A percentile compares a stretch with the other conserved stretches of the same genome.
Conservation (phyloP, 2,888 invertebrate genomes). For the Tipula lateralis region DNA sequence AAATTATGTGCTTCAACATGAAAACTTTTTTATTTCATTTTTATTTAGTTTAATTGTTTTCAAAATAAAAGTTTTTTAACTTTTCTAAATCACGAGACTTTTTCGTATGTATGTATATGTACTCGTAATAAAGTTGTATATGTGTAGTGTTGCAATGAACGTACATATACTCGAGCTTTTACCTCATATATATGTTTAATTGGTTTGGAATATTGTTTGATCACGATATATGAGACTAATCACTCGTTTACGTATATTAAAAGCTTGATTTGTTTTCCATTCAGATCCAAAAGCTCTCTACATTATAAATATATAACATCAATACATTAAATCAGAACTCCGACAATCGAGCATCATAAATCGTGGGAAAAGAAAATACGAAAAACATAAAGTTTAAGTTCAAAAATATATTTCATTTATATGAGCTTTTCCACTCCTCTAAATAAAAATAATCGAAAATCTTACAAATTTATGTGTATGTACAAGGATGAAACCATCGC, state of each 20-base stretch:
- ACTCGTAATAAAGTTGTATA: background rate
- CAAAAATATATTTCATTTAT: conserved; percentile 15
- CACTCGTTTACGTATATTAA: background rate
- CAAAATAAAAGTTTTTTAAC: background rate
- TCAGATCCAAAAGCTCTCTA: background rate
- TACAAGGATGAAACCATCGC: background rate
- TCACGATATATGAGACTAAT: background rate
- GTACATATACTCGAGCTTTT: background rate
- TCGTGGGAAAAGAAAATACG: background rate
- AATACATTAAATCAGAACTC: background rate
- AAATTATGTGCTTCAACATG: conserved; percentile 24
- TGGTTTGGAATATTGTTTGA: background rate
- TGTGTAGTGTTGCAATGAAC: background rate
- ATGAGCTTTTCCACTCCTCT: conserved; percentile 11
- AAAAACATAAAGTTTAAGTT: conserved; percentile 4
- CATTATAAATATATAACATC: background rate
- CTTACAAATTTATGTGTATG: background rate
- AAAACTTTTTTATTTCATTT: background rate
- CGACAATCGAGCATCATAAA: background rate
- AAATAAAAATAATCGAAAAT: background rate
- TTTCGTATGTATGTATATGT: background rate
- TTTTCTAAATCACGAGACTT: conserved; percentile 9
- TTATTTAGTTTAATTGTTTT: conserved; percentile 6
- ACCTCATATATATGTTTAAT: background rate
- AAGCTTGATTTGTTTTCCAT: background rate